Evolutionary conservation across 2,797 vertebrate species (phyloP).

Genomic region (Mormyrops attenuatus): DNA sequence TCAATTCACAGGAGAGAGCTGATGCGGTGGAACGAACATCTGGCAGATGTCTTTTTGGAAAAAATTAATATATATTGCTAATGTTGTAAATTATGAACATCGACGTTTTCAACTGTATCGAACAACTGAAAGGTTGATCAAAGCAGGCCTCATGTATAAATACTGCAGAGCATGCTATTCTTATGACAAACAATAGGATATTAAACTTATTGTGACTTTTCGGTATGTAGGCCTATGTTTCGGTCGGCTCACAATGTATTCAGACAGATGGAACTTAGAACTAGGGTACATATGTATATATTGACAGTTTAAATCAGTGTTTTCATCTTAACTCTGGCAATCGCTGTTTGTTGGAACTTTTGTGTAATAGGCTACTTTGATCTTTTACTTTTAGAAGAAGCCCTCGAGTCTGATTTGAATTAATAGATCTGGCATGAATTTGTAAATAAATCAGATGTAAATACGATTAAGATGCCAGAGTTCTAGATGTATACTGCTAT

Average conservation of each 20-base stretch:
- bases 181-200: background rate
- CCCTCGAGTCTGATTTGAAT: background rate
- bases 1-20: slow-evolving; percentile 53
- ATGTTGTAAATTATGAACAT: background rate
- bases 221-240: background rate
- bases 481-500: background rate
- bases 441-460: background rate
- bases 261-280: background rate
- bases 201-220: background rate
- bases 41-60: background rate
- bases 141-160: background rate
- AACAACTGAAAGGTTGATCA: background rate
- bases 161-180: background rate
- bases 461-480: background rate
- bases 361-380: background rate
- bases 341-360: background rate
- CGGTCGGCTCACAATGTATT: background rate
- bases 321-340: background rate
- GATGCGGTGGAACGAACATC: slow-evolving; percentile 43
- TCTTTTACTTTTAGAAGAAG: background rate
- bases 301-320: background rate
- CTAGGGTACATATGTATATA: background rate
- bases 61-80: background rate
- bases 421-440: background rate
- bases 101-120: background rate